These are phyloP conservation scores for Crenichthys baileyi DNA, from an alignment of 2,797 vertebrate genomes.

Conservation along the genomic window DNA sequence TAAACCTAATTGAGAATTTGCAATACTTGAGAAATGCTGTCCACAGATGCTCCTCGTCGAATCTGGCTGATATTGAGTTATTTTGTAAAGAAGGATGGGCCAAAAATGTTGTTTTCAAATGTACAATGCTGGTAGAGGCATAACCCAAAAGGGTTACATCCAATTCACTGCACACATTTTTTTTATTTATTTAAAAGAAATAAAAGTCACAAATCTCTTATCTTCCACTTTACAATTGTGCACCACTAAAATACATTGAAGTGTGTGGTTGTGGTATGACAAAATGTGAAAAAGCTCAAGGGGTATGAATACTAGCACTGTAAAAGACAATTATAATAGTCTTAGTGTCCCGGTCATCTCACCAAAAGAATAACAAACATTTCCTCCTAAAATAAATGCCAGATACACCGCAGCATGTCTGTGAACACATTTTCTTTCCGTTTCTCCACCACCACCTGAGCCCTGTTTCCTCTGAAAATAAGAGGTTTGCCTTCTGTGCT, in stretches of 20 bases:
- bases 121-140: not conserved
- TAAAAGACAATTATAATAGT: not conserved
- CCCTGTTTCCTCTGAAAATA: slow-evolving; percentile 24
- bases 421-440: slow-evolving; percentile 19
- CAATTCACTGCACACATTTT: no score
- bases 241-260: not conserved
- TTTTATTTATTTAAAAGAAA: not conserved
- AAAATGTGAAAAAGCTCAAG: not conserved
- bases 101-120: not conserved
- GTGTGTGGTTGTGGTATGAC: not conserved
- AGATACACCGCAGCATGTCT: not conserved
- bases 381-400: slow-evolving; percentile 3
- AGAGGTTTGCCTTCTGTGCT: slow-evolving; percentile 13
- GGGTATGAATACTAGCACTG: not conserved
- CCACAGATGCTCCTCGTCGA: not conserved
- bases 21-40: not conserved
- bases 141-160: not conserved
- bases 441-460: slow-evolving; percentile 9
- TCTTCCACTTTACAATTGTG: not conserved
- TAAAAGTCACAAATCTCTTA: not conserved
- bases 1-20: not conserved
- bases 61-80: not conserved
- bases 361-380: not conserved
- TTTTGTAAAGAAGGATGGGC: not conserved
- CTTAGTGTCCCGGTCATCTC: not conserved